phyloP scores from a whole-genome alignment of 2,888 invertebrate species.

The Baronia brevicornis region DNA sequence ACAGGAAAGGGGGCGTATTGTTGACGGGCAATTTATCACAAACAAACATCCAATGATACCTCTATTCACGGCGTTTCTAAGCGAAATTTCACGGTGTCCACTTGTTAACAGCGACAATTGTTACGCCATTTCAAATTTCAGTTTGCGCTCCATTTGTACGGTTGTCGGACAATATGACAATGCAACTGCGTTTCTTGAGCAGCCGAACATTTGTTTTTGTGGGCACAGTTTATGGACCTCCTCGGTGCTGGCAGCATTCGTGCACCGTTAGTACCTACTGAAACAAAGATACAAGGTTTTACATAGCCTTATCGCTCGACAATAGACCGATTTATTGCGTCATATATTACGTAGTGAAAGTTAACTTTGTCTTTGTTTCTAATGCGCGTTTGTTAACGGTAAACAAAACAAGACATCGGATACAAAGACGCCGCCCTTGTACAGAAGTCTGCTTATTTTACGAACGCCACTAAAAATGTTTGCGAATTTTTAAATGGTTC shows the following conservation, averaged over 20 bases:
- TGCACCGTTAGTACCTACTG: conserved; percentile 67
- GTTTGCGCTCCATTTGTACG: conserved; percentile 41
- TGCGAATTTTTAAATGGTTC: conserved; percentile 50
- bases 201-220: conserved; percentile 57
- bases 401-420: conserved; percentile 41
- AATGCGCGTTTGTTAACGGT: conserved; percentile 51
- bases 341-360: conserved; percentile 72
- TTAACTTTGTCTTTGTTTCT: conserved; percentile 46
- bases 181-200: conserved; percentile 45
- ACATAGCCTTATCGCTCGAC: conserved; percentile 37
- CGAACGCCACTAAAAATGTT: conserved; percentile 46
- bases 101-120: conserved; percentile 48
- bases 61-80: conserved; percentile 51
- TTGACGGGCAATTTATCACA: conserved; percentile 60
- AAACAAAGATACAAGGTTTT: conserved; percentile 48
- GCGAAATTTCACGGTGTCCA: conserved; percentile 57
- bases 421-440: conserved; percentile 43
- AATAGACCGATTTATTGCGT: conserved; percentile 57
- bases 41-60: conserved; percentile 57
- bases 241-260: conserved; percentile 41
- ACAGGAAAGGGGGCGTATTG: conserved; percentile 58
- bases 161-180: conserved; percentile 44
- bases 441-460: conserved; percentile 56
- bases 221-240: conserved; percentile 42
- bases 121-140: conserved; percentile 38